phyloP scores from a whole-genome alignment of 2,888 invertebrate species.

The Drosophila pseudotakahashii region DNA sequence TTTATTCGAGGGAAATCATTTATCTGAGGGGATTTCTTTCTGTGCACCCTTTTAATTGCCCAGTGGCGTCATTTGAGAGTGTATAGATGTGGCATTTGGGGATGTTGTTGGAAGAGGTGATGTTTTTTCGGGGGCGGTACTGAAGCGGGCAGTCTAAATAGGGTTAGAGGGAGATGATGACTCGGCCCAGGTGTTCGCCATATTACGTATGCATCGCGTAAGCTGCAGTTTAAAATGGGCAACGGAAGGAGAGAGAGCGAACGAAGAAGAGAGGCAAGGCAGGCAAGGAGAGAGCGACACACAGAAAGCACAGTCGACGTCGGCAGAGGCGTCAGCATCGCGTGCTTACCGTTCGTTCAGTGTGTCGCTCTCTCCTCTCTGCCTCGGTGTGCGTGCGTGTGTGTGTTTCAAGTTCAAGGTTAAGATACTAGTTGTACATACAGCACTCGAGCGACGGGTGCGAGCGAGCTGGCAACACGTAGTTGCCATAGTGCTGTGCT shows the following conservation, averaged over 20 bases:
- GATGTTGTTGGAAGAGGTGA: conserved; percentile 12
- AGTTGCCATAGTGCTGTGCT: conserved; percentile 52
- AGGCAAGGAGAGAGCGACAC: neutral
- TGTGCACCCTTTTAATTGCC: conserved; percentile 48
- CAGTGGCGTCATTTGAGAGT: conserved; percentile 58
- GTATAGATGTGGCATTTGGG: conserved; percentile 18
- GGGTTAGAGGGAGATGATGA: conserved; percentile 18
- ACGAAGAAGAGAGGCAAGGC: neutral
- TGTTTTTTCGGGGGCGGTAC: conserved; percentile 1
- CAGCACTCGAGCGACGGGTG: conserved; percentile 21
- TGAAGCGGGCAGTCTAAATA: conserved; percentile 21
- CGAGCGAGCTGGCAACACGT: conserved; percentile 29
- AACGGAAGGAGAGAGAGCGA: conserved; percentile 7
- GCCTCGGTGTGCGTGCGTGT: conserved; percentile 33
- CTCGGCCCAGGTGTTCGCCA: conserved; percentile 43
- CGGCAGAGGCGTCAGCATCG: conserved; percentile 38
- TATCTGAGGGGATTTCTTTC: conserved; percentile 25
- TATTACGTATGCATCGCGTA: conserved; percentile 50
- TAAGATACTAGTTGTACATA: conserved; percentile 83
- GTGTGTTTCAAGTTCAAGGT: conserved; percentile 84
- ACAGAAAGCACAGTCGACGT: conserved; percentile 31
- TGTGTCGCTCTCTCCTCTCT: conserved; percentile 62
- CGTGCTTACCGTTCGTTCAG: conserved; percentile 55
- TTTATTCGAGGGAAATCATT: neutral
- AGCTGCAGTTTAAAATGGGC: conserved; percentile 45